phyloP scores from a whole-genome alignment of 2,113 vertebrate species.

The Microtus montanus region DNA sequence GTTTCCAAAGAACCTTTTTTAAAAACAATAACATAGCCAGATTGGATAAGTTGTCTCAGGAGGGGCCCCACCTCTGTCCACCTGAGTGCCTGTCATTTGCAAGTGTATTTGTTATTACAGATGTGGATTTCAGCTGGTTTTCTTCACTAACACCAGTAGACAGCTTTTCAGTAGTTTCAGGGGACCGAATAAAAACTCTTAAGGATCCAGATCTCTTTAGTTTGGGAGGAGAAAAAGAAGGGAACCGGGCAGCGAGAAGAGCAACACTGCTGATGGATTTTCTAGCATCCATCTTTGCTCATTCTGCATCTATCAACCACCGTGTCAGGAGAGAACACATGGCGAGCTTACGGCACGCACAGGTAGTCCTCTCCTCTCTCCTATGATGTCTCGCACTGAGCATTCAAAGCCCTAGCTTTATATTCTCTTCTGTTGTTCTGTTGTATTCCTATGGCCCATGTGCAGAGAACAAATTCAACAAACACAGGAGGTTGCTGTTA shows the following conservation, averaged over 20 bases:
- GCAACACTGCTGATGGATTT: background rate
- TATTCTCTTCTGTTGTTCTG: background rate
- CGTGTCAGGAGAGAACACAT: background rate
- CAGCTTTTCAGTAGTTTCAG: background rate
- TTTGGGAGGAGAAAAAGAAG: background rate
- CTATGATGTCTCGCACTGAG: background rate
- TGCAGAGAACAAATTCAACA: background rate
- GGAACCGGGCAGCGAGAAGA: background rate
- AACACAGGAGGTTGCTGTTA: background rate
- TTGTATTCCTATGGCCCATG: background rate
- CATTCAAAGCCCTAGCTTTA: background rate
- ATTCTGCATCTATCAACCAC: background rate
- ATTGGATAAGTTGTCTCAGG: background rate
- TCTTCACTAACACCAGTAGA: background rate
- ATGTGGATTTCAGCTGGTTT: background rate
- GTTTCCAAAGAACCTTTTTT: slow-evolving; percentile 9
- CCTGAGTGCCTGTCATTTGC: background rate
- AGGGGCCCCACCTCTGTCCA: background rate
- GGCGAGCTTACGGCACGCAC: too few relatives aligned
- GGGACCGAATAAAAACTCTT: background rate
- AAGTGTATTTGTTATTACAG: background rate
- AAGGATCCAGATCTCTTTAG: background rate
- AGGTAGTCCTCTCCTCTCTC: background rate
- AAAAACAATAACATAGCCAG: slow-evolving; percentile 41
- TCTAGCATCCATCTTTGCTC: background rate